These are phyloP conservation scores for Philereme transversata DNA, from an alignment of 2,888 invertebrate species.

Conservation along the genomic window DNA sequence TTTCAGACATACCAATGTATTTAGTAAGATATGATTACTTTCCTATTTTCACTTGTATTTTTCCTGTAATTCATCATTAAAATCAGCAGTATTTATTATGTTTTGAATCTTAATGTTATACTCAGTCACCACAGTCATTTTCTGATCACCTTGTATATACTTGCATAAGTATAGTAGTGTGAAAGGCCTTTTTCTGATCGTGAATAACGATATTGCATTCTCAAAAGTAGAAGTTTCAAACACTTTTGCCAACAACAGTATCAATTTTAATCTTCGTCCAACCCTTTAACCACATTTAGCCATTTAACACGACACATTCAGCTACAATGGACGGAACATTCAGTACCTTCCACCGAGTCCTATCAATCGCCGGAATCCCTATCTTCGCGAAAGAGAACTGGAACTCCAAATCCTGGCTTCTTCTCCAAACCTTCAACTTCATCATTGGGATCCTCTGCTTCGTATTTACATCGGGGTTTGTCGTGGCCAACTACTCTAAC, in stretches of 20 bases:
- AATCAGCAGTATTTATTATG: too few relatives aligned
- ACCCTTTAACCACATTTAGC: not conserved
- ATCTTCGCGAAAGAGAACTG: slow-evolving; percentile 62
- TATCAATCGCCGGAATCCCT: slow-evolving; percentile 63
- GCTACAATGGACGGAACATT: slow-evolving; percentile 62
- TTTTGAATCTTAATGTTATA: too few relatives aligned
- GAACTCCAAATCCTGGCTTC: slow-evolving; percentile 58
- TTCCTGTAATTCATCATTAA: too few relatives aligned
- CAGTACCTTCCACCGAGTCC: slow-evolving; percentile 56
- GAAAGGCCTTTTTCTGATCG: too few relatives aligned
- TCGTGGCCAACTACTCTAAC: slow-evolving; percentile 51
- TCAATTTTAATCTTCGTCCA: not conserved
- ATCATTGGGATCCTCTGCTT: slow-evolving; percentile 60
- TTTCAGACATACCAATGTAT: too few relatives aligned
- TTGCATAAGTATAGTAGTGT: too few relatives aligned
- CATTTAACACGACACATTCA: not conserved
- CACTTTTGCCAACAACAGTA: slow-evolving; percentile 1
- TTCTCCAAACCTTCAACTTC: slow-evolving; percentile 62
- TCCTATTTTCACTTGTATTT: too few relatives aligned
- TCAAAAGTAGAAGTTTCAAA: not conserved
- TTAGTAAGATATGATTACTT: too few relatives aligned
- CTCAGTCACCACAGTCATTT: too few relatives aligned
- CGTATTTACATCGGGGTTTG: slow-evolving; percentile 65
- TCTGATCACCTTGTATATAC: too few relatives aligned
- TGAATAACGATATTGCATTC: too few relatives aligned